These are phyloP conservation scores for Arothron firmamentum DNA, from an alignment of 2,113 vertebrate species.

Conservation along the genomic window DNA sequence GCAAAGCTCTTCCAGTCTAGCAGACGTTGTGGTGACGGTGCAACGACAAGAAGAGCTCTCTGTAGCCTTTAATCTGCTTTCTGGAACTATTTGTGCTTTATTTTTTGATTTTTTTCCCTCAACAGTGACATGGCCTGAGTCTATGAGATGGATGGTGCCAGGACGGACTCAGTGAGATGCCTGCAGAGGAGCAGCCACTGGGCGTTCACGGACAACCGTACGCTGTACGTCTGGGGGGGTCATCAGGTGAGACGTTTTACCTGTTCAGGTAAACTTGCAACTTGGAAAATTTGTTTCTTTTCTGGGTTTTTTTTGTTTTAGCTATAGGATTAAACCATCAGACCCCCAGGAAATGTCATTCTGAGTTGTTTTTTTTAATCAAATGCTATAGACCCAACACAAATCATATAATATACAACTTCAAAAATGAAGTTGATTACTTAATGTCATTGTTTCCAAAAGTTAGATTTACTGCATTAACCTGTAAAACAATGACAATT, in stretches of 20 bases:
- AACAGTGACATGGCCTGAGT: neutral
- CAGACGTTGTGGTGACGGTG: neutral
- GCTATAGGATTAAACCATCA: no score
- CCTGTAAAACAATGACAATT: no score
- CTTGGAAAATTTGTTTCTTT: no score
- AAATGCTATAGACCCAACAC: no score
- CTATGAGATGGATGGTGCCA: neutral
- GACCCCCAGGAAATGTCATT: no score
- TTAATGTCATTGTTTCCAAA: no score
- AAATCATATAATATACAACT: no score
- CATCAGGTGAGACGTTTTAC: conserved; percentile 80
- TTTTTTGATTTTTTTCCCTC: neutral
- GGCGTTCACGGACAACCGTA: conserved; percentile 79
- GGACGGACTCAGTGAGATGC: conserved; percentile 40
- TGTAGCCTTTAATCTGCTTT: neutral
- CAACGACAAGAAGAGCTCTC: neutral
- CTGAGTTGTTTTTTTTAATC: no score
- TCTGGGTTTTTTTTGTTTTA: no score
- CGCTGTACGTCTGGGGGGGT: conserved; percentile 90
- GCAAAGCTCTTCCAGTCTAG: neutral
- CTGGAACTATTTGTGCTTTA: neutral
- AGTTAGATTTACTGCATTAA: no score
- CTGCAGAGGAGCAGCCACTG: conserved; percentile 88
- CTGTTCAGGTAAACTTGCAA: neutral
- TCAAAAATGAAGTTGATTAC: no score